Percentiles rank a stretch among this genome's conserved stretches.
Conservation (phyloP, 2,113 vertebrate genomes). For the Catagonus wagneri region DNA sequence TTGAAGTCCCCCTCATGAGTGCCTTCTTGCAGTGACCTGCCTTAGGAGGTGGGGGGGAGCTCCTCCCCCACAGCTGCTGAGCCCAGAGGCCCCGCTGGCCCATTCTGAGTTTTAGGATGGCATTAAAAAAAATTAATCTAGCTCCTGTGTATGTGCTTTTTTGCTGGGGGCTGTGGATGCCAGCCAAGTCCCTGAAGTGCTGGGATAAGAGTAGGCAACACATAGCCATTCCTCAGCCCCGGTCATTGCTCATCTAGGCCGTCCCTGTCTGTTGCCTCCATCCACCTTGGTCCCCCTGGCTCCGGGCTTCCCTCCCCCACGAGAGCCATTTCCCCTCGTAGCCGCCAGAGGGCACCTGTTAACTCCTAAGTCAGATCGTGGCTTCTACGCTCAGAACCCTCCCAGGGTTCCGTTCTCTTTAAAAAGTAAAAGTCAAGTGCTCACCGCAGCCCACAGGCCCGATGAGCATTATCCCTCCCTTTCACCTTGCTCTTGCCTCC, state of each 20-base stretch:
- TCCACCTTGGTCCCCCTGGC: no score
- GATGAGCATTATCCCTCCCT: background rate
- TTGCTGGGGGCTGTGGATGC: background rate
- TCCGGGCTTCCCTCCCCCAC: background rate
- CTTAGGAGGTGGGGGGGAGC: background rate
- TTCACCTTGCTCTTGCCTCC: background rate
- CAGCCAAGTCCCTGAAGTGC: background rate
- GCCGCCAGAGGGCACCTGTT: background rate
- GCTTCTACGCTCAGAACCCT: background rate
- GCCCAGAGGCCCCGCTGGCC: background rate
- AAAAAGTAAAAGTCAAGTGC: background rate
- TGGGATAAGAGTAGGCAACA: background rate
- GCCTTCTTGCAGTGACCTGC: slow-evolving; percentile 70
- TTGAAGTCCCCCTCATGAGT: slow-evolving; percentile 15
- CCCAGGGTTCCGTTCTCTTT: background rate
- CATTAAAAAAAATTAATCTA: slow-evolving; percentile 69
- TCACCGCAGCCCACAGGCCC: background rate
- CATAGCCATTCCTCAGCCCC: background rate
- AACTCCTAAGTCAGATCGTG: background rate
- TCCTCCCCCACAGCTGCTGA: slow-evolving; percentile 26
- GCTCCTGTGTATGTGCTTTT: background rate
- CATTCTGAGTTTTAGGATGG: slow-evolving; percentile 5
- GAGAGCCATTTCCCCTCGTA: no score
- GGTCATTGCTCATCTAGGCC: no score
- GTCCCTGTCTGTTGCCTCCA: fast-evolving